phyloP scores from a whole-genome alignment of 2,888 invertebrate species.

The Carterocephalus palaemon region DNA sequence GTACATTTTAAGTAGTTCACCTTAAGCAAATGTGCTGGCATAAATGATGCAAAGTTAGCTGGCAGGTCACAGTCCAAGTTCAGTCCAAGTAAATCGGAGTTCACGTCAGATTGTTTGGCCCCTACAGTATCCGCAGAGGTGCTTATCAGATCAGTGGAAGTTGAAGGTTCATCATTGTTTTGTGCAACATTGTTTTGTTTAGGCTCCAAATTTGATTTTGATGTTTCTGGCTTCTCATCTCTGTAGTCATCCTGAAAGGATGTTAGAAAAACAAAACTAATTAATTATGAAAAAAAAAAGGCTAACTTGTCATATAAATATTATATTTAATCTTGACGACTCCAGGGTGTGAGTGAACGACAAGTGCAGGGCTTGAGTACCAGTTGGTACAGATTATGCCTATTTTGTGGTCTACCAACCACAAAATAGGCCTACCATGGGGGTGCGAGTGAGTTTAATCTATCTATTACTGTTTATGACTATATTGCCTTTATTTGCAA shows the following conservation, averaged over 20 bases:
- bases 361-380: no score
- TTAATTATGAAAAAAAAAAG: no score
- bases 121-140: conserved; percentile 44
- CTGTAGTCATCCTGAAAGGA: conserved; percentile 82
- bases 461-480: no score
- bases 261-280: no score
- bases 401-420: no score
- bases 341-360: no score
- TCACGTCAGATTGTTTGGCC: conserved; percentile 35
- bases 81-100: conserved; percentile 64
- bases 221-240: conserved; percentile 59
- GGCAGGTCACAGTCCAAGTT: conserved; percentile 53
- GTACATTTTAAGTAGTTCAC: conserved; percentile 36
- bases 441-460: no score
- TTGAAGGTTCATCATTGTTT: conserved; percentile 37
- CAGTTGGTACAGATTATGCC: no score
- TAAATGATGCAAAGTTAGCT: conserved; percentile 61
- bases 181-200: conserved; percentile 38
- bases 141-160: conserved; percentile 54
- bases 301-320: no score
- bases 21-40: conserved; percentile 75
- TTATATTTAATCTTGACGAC: no score
- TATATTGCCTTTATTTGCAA: no score
- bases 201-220: conserved; percentile 40
- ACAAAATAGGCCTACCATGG: no score